Percentiles rank a stretch among this genome's conserved stretches.
These are phyloP conservation scores for Neostethus bicornis DNA, from an alignment of 2,797 vertebrate genomes.

Conservation along the genomic window DNA sequence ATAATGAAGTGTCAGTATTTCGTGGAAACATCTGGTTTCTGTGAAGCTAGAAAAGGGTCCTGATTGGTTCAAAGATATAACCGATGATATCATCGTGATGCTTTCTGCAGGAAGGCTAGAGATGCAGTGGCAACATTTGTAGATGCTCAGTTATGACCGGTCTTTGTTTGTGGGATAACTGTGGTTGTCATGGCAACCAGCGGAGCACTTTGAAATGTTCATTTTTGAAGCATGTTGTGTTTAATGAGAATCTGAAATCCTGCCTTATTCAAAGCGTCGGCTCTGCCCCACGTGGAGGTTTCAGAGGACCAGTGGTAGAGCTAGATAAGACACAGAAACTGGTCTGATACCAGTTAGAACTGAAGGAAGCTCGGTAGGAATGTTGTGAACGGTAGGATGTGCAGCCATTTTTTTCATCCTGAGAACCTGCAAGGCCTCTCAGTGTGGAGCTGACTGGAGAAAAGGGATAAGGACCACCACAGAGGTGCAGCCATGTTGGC, in stretches of 20 bases:
- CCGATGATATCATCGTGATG: too few species aligned
- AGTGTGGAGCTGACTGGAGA: constrained; percentile 40
- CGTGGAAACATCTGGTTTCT: too few species aligned
- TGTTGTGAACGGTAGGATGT: constrained; percentile 26
- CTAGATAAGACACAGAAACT: constrained; percentile 10
- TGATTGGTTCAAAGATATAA: too few species aligned
- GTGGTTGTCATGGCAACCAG: not conserved
- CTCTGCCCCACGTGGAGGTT: constrained; percentile 8
- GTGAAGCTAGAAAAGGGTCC: too few species aligned
- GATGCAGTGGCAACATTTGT: too few species aligned
- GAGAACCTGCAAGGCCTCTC: constrained; percentile 21
- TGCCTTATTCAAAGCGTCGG: constrained; percentile 25
- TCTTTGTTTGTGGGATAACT: constrained; percentile 4
- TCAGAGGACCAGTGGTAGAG: constrained; percentile 16
- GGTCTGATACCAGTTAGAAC: constrained; percentile 1
- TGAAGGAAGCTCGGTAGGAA: constrained; percentile 22
- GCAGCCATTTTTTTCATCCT: constrained; percentile 28
- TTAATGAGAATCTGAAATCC: constrained; percentile 16
- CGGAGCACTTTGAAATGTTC: not conserved
- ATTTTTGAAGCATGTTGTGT: constrained; percentile 3
- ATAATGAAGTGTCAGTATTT: too few species aligned
- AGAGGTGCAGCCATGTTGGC: constrained; percentile 39
- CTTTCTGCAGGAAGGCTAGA: too few species aligned
- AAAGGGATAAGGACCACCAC: constrained; percentile 54
- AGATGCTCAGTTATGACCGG: not conserved